Evolutionary conservation across 2,113 vertebrate species (phyloP), one percentile per base, ranked within the genome.

Genomic region (human): DNA sequence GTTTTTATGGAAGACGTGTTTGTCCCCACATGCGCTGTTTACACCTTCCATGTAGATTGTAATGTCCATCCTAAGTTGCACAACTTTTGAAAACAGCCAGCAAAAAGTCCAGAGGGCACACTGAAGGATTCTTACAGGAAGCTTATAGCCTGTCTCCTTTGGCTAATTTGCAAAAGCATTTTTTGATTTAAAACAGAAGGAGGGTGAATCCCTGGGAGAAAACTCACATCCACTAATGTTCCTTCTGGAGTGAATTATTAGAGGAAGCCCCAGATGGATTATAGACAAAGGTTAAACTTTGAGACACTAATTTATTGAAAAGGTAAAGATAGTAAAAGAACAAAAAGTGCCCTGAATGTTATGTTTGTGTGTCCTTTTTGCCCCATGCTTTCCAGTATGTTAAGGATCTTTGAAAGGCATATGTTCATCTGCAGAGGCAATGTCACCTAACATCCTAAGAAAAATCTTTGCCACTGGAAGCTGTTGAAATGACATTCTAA

Each of bases 181-280:
- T 98, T 98, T 98, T 98, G 90, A 98, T 98, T 98, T 98, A 98
- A 98, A 98, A 98, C 94, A 98, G 97, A 98, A 98, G 95, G 96
- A 98, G 96, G 86, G 93, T 22, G 68, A 97, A 98, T 98, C 73
- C 93, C 96, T 98, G 87, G 81, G 98, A 99, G 97, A 98, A 98
- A 98, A 98, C 85, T 95, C 2, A 0, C 91, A 97, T 98, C 64
- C 0, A 0, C 92, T 98, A 98, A 98, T 98, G 94, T 97, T 98
- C 98, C 82, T 98, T 90, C 78, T 97, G 93, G 96, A 98, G 85
- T 98, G 98, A 98, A 92, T 98, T 98, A 98, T 97, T 97, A 98
- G 98, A 98, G 94, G 55, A 94, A 97, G 32, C 94, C 98, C 98
- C 98, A 97, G 93, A 98, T 97, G 97, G 96, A 97, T 98, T 99